Conservation (phyloP, 1,140 invertebrate species). For the Nixonia krombeini region DNA sequence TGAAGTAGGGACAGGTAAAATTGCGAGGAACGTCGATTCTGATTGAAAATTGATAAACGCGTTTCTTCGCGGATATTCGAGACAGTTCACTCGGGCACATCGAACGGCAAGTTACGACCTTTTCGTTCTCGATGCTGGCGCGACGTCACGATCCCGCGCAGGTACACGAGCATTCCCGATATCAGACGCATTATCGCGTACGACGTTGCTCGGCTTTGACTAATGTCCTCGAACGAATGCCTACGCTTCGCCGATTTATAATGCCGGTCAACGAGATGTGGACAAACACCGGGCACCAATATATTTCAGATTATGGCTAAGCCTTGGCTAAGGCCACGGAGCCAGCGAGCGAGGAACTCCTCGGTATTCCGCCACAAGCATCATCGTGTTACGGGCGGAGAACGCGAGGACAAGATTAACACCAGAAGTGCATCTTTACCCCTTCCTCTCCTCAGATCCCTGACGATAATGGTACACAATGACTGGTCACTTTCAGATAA, state of each 20-base stretch:
- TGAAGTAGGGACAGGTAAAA: too few species aligned
- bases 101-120: conserved; percentile 31
- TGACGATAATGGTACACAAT: conserved; percentile 58
- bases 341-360: conserved; percentile 29
- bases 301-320: conserved; percentile 72
- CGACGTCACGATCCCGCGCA: conserved; percentile 45
- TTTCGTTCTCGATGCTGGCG: conserved; percentile 53
- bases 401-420: conserved; percentile 56
- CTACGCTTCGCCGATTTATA: conserved; percentile 72
- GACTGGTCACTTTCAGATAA: conserved; percentile 38
- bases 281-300: conserved; percentile 70
- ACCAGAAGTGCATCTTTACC: conserved; percentile 62
- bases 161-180: conserved; percentile 53
- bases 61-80: too few species aligned
- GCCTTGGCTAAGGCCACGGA: conserved; percentile 50
- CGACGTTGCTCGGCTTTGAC: conserved; percentile 70
- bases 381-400: conserved; percentile 33
- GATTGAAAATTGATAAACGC: too few species aligned
- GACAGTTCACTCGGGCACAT: too few species aligned
- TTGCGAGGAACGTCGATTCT: too few species aligned
- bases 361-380: conserved; percentile 39
- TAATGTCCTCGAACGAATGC: conserved; percentile 71
- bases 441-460: conserved; percentile 39
- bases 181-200: conserved; percentile 69
- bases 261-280: conserved; percentile 70